A percentile compares a stretch with the other conserved stretches of the same genome.
Conservation (phyloP, 2,113 vertebrate species). For the Leptodactylus fuscus region DNA sequence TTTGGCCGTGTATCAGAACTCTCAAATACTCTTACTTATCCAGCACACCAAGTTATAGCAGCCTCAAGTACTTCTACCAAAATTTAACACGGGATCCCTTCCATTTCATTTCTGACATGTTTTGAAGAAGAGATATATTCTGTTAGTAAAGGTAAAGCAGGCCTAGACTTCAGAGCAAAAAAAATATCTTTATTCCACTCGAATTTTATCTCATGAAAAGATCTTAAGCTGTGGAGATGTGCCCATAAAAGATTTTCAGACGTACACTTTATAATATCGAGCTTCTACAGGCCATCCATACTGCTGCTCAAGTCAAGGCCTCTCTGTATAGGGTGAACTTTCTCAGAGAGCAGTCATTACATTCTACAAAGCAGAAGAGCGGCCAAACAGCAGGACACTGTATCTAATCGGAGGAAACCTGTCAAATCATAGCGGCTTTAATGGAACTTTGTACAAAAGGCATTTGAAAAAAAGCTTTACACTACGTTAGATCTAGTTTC, state of each 20-base stretch:
- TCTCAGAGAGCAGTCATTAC: slow-evolving; percentile 49
- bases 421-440: slow-evolving; percentile 47
- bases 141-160: not conserved
- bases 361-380: slow-evolving; percentile 41
- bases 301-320: slow-evolving; percentile 23
- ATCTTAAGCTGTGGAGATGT: not conserved
- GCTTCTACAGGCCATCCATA: slow-evolving; percentile 7
- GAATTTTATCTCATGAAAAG: slow-evolving; percentile 25
- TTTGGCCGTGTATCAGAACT: too few species aligned
- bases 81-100: not conserved
- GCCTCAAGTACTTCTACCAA: too few species aligned
- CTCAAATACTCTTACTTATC: too few species aligned
- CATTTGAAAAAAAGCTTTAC: slow-evolving; percentile 28
- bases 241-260: slow-evolving; percentile 4
- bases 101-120: not conserved
- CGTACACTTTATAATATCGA: slow-evolving; percentile 6
- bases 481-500: slow-evolving; percentile 29
- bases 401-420: slow-evolving; percentile 39
- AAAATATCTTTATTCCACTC: slow-evolving; percentile 19
- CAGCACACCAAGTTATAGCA: too few species aligned
- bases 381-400: slow-evolving; percentile 53
- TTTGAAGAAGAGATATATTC: not conserved
- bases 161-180: not conserved
- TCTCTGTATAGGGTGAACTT: slow-evolving; percentile 43
- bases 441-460: slow-evolving; percentile 36